Conservation (phyloP, 2,888 invertebrate genomes). For the Melolontha melolontha region DNA sequence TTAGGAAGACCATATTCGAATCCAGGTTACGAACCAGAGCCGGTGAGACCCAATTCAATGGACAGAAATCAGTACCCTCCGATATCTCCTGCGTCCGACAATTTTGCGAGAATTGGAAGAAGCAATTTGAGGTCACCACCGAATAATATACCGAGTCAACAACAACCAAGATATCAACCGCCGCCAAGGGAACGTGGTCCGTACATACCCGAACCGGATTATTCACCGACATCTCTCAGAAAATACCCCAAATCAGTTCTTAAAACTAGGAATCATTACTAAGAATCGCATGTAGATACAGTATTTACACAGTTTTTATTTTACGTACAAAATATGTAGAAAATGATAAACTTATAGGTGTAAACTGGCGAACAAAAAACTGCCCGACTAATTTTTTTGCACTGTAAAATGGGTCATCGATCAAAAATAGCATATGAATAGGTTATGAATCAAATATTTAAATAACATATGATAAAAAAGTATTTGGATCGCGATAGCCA, state of each 20-base stretch:
- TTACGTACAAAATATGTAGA: too few species aligned
- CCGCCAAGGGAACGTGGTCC: slow-evolving; percentile 9
- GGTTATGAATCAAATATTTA: too few species aligned
- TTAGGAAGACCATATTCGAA: slow-evolving; percentile 7
- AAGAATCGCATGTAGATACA: background rate
- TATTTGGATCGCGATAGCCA: too few species aligned
- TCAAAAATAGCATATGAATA: too few species aligned
- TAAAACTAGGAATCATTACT: slow-evolving; percentile 40
- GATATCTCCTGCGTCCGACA: background rate
- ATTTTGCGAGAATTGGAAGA: background rate
- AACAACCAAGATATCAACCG: slow-evolving; percentile 2
- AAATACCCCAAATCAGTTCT: slow-evolving; percentile 42
- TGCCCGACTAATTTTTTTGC: too few species aligned
- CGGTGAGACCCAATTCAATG: slow-evolving; percentile 2
- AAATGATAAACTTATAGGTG: too few species aligned
- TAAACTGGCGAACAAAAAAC: too few species aligned
- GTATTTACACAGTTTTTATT: background rate
- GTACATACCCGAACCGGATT: slow-evolving; percentile 38
- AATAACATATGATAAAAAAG: too few species aligned
- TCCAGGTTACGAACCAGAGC: slow-evolving; percentile 23
- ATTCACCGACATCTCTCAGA: slow-evolving; percentile 26
- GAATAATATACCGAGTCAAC: background rate
- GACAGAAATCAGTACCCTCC: background rate
- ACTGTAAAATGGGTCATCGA: too few species aligned
- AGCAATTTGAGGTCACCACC: slow-evolving; percentile 11